Evolutionary conservation across 2,888 invertebrate genomes (phyloP).

Genomic region (Thyatira batis): DNA sequence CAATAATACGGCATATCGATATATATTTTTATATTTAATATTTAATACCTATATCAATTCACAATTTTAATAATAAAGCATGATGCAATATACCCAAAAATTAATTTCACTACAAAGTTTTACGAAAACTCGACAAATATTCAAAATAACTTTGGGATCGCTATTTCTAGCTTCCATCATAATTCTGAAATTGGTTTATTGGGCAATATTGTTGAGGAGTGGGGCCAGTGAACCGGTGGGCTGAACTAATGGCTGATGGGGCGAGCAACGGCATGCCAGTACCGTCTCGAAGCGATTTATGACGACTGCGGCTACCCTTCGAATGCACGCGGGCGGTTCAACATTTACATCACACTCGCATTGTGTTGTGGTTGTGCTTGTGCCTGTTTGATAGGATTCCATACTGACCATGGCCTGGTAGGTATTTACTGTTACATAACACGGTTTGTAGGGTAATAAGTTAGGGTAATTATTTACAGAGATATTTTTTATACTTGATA

Average conservation of each 20-base stretch:
- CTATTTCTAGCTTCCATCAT: background rate
- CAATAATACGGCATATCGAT: too few relatives aligned
- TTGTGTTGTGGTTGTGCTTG: constrained; percentile 21
- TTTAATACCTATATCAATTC: too few relatives aligned
- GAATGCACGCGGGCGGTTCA: constrained; percentile 38
- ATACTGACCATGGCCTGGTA: too few relatives aligned
- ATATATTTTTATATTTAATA: too few relatives aligned
- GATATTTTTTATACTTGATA: too few relatives aligned
- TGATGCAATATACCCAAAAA: too few relatives aligned
- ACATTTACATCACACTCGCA: constrained; percentile 37
- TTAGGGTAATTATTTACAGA: too few relatives aligned
- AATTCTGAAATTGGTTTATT: background rate
- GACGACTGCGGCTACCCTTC: constrained; percentile 49
- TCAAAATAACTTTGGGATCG: background rate
- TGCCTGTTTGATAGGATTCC: background rate
- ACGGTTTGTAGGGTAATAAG: too few relatives aligned
- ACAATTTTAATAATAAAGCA: too few relatives aligned
- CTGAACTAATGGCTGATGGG: constrained; percentile 51
- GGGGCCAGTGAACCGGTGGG: constrained; percentile 33
- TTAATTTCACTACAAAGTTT: background rate
- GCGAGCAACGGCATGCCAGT: constrained; percentile 34
- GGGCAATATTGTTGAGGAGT: background rate
- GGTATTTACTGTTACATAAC: too few relatives aligned
- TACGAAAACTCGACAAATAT: background rate
- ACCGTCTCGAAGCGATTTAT: constrained; percentile 52